These are phyloP conservation scores for Camponotus floridanus DNA, from an alignment of 1,140 invertebrate species.

Conservation along the genomic window DNA sequence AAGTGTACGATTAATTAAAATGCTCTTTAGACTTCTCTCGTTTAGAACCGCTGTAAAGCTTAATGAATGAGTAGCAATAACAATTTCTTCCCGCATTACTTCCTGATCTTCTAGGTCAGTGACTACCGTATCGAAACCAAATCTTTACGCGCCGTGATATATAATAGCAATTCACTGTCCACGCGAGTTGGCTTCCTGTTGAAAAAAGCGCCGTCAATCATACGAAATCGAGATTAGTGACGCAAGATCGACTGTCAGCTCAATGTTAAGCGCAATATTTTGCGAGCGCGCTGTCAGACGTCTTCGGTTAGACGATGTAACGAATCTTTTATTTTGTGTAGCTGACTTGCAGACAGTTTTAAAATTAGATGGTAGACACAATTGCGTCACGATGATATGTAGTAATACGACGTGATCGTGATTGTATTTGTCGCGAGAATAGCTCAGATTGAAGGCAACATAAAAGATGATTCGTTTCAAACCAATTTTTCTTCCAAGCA, in stretches of 20 bases:
- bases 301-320: not conserved
- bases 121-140: conserved; percentile 26
- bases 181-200: not conserved
- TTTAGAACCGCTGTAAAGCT: conserved; percentile 28
- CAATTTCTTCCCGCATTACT: conserved; percentile 59
- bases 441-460: not conserved
- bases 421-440: conserved; percentile 27
- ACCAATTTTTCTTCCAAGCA: not conserved
- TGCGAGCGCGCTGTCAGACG: not conserved
- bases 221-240: not conserved
- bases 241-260: not conserved
- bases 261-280: not conserved
- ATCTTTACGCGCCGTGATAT: not conserved
- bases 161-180: conserved; percentile 7
- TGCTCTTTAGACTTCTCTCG: conserved; percentile 17
- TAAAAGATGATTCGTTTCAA: conserved; percentile 3
- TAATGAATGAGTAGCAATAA: conserved; percentile 57
- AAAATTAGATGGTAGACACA: not conserved
- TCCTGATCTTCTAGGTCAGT: conserved; percentile 57
- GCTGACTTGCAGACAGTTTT: not conserved
- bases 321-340: not conserved
- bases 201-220: conserved; percentile 5
- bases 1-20: conserved; percentile 63
- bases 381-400: conserved; percentile 33
- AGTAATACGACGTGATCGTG: not conserved